Percentiles rank a stretch among this genome's conserved stretches.
Evolutionary conservation across 2,888 invertebrate genomes (phyloP).

Genomic region (Synanthedon myopaeformis): DNA sequence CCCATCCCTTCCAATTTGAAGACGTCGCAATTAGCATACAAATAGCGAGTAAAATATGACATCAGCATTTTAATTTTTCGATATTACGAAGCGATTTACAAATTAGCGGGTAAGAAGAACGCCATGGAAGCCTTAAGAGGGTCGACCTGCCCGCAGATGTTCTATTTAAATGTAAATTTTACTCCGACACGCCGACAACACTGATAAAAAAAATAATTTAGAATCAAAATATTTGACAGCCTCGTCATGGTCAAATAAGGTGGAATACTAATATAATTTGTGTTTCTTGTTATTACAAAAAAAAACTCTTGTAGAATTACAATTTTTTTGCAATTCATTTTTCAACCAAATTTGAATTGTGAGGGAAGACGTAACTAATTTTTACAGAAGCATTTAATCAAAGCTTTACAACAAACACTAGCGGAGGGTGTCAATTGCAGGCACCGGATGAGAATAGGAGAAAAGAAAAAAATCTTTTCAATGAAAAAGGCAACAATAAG

Average conservation of each 20-base stretch:
- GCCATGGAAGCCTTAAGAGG: constrained; percentile 56
- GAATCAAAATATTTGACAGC: constrained; percentile 52
- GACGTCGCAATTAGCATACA: constrained; percentile 60
- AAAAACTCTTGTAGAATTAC: too few relatives aligned
- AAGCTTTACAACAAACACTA: constrained; percentile 53
- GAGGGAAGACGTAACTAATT: constrained; percentile 50
- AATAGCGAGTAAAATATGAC: constrained; percentile 66
- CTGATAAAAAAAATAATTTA: constrained; percentile 57
- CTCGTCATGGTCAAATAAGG: constrained; percentile 23
- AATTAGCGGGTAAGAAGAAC: constrained; percentile 69
- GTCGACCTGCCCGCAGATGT: constrained; percentile 63
- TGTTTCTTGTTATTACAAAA: too few relatives aligned
- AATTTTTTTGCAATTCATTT: too few relatives aligned
- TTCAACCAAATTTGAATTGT: too few relatives aligned
- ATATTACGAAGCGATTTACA: constrained; percentile 69
- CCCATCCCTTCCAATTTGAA: constrained; percentile 34
- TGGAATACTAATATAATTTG: constrained; percentile 7
- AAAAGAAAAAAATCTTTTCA: constrained; percentile 57
- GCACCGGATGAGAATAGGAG: constrained; percentile 38
- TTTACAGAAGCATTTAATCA: constrained; percentile 63
- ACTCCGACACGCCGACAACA: constrained; percentile 50
- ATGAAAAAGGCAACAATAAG: constrained; percentile 60
- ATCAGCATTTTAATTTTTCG: constrained; percentile 70
- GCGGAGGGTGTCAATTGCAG: constrained; percentile 65
- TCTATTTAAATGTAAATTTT: constrained; percentile 70